Evolutionary conservation across 2,888 invertebrate species (phyloP), one percentile per base, ranked within the genome.

Genomic region (Eilema griseolum): DNA sequence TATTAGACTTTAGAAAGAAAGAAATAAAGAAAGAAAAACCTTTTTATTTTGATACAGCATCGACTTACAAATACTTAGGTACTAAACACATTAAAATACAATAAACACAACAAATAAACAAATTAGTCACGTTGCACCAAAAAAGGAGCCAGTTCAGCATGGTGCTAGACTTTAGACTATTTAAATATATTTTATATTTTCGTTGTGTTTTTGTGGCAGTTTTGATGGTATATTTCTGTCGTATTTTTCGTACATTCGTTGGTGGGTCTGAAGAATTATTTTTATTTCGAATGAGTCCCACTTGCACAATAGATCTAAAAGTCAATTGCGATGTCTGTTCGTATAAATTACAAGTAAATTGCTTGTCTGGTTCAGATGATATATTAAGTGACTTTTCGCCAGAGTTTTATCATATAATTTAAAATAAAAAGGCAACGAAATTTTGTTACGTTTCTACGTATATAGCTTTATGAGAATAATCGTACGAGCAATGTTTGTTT

Each of bases 261-360:
- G 59, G 12, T 20, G 28, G 61, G 24, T 66, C 82, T 62, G 75
- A 2, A 0, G 80, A 73, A 80, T 71, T 60, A 71, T 71, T 73
- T 74, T 65, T 52, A 10, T 73, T 70, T 71, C 69, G 71, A 80
- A 80, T 82, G 82, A 69, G 62, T 82, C 80, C 82, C 82, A 41
- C 60, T 70, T 52, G 72, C 26, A 61, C 73, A 46, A 80, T 80
- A 80, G 71, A 82, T 80, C 82, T 77, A 67, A 77, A 71, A 82
- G 73, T 71, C 71, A 73, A 75, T 82, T 79, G 71, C 71, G 70
- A 77, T 67, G 72, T 80, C 74, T 70, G 72, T 77, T 67, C 60
- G 61, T 70, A 80, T 80, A 82, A 80, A 80, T 82, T 74, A 77
- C 70, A 80, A 67, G 62, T 61, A 71, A 72, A 73, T 79, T 78